Evolutionary conservation across 1,140 invertebrate genomes (phyloP), one percentile per base, ranked within the genome.

Genomic region (Wiebesia pumilae): DNA sequence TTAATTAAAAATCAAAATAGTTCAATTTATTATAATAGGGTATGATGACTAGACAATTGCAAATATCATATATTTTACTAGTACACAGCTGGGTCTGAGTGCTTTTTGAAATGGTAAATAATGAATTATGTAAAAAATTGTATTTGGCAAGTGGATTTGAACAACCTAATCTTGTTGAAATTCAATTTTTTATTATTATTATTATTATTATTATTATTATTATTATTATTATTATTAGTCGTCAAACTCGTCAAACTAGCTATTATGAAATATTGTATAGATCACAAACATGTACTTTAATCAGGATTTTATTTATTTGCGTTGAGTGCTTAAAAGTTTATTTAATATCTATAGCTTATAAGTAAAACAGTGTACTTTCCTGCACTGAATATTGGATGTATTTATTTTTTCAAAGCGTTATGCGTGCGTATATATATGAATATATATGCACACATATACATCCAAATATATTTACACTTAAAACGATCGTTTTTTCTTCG

Each of bases 221-320:
- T n/a, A n/a, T n/a, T n/a, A n/a, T n/a, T n/a, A n/a, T n/a, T n/a
- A n/a, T n/a, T n/a, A 77, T 47, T 30, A 58, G 24, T 62, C 30
- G 30, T 38, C 30, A 47, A 65, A 71, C 54, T 71, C 47, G 80
- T 82, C 38, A 51, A 82, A 51, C 43, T 82, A 82, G n/a, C 62
- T 16, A 82, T 69, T 71, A 71, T 33, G 24, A 82, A 51, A 67
- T 67, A 82, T 71, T 83, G 43, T 83, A 54, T 38, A 83, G 69
- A 73, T 38, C 19, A 24, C 54, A 54, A 69, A 51, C 43, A 82
- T 16, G 30, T 73, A 73, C 69, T 40, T 82, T 83, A 62, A 73
- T 83, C 30, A 54, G 40, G 54, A 38, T 73, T 83, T 73, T 54
- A 83, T 83, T 83, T 83, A 83, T 83, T 83, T 83, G 81, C 38